Conservation (phyloP, 2,888 invertebrate species). For the Lycophotia porphyrea region DNA sequence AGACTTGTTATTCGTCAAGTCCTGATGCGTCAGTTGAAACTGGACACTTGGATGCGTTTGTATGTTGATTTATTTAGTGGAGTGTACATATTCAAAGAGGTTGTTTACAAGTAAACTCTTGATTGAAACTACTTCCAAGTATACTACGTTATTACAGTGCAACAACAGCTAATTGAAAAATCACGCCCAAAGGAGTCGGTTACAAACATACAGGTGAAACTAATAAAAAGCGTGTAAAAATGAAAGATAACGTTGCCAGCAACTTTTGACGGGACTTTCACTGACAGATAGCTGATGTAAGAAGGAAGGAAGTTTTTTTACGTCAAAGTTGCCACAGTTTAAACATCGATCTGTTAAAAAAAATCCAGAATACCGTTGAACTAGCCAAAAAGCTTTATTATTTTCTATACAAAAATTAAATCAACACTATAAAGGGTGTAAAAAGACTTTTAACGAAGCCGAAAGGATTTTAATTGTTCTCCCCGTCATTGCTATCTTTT, state of each 20-base stretch:
- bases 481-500: too few species aligned
- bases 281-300: too few species aligned
- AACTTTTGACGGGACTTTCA: too few species aligned
- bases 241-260: background rate
- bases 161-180: background rate
- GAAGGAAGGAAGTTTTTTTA: background rate
- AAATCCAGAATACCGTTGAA: too few species aligned
- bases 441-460: too few species aligned
- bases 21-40: background rate
- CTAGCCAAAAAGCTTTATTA: background rate
- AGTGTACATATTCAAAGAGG: background rate
- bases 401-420: background rate
- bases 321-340: background rate
- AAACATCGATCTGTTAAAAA: background rate
- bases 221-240: too few species aligned
- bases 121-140: background rate
- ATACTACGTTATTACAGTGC: background rate
- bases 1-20: constrained; percentile 15
- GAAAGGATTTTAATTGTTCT: too few species aligned
- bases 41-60: background rate
- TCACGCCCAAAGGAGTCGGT: too few species aligned
- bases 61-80: background rate
- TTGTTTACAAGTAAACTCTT: background rate
- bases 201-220: too few species aligned
- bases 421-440: too few species aligned